Conservation (phyloP, 2,113 vertebrate species). For the Willisornis vidua region DNA sequence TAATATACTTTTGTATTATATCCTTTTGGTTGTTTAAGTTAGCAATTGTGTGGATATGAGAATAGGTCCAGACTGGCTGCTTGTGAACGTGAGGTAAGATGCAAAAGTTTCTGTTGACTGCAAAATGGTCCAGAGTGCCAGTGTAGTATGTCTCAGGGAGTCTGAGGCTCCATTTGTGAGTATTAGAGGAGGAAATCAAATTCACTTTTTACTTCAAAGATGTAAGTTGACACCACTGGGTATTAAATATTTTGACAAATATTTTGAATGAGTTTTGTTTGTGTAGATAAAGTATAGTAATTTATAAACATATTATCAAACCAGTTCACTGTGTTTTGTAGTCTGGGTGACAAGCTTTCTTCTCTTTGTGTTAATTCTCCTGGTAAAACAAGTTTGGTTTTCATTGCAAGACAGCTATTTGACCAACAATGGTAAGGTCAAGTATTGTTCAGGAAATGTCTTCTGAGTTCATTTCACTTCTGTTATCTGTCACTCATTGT, state of each 20-base stretch:
- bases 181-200: background rate
- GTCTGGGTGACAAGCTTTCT: background rate
- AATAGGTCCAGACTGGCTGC: background rate
- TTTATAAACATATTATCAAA: background rate
- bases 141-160: rapidly evolving
- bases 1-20: background rate
- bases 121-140: background rate
- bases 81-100: background rate
- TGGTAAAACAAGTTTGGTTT: background rate
- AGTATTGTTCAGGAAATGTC: background rate
- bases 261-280: background rate
- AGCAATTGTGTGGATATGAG: background rate
- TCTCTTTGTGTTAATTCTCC: background rate
- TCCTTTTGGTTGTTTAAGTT: background rate
- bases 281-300: background rate
- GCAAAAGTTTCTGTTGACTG: background rate
- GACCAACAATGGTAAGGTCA: background rate
- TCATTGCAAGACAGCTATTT: background rate
- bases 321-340: background rate
- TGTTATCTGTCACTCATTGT: background rate
- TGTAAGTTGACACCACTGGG: background rate
- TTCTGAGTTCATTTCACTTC: constrained; percentile 6
- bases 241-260: constrained; percentile 18
- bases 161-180: background rate
- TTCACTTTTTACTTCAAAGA: background rate